Evolutionary conservation across 2,797 vertebrate genomes (phyloP).

Genomic region (Hippocampus kuda): DNA sequence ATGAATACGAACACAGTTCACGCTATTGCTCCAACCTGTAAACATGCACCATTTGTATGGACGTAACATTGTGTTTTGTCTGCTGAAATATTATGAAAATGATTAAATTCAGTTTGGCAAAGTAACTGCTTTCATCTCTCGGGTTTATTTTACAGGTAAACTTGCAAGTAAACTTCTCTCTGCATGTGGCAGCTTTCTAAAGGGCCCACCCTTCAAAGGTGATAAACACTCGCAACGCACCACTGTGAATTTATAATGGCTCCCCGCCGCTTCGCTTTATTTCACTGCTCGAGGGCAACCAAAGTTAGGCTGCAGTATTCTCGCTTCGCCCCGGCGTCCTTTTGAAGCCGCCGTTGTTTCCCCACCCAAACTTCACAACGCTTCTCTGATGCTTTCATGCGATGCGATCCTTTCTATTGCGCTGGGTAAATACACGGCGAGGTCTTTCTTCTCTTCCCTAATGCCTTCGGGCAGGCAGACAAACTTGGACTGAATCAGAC

Average conservation of each 20-base stretch:
- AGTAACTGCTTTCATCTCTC: not conserved
- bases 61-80: too few species aligned
- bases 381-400: conserved; percentile 31
- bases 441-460: conserved; percentile 11
- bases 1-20: not conserved
- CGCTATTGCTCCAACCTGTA: not conserved
- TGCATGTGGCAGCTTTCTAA: conserved; percentile 13
- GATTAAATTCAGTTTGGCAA: not conserved
- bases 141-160: not conserved
- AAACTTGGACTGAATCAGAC: conserved; percentile 47
- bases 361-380: conserved; percentile 24
- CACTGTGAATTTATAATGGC: conserved; percentile 34
- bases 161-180: conserved; percentile 14
- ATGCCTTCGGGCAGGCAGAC: conserved; percentile 28
- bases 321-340: conserved; percentile 14
- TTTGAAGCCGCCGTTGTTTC: conserved; percentile 38
- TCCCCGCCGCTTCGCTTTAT: conserved; percentile 26
- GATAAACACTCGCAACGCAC: conserved; percentile 26
- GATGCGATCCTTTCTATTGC: conserved; percentile 40
- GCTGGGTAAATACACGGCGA: conserved; percentile 42
- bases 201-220: conserved; percentile 19
- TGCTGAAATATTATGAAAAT: too few species aligned
- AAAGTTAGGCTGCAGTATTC: conserved; percentile 20
- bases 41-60: not conserved
- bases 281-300: conserved; percentile 22